These are phyloP conservation scores for Tribolium freemani DNA, from an alignment of 2,888 invertebrate species.

Conservation along the genomic window DNA sequence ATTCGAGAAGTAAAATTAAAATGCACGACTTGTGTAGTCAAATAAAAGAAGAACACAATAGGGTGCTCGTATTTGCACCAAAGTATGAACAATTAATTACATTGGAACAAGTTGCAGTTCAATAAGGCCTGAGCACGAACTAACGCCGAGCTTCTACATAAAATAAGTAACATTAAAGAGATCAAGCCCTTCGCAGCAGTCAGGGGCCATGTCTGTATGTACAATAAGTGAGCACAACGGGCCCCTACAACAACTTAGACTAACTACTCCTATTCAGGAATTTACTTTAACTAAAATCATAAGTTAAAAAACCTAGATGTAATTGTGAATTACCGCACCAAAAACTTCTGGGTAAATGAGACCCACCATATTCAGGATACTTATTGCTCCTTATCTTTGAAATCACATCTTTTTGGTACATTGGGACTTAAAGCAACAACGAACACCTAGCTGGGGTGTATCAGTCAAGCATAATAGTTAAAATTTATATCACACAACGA, in stretches of 20 bases:
- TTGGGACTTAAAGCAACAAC: slow-evolving; percentile 23
- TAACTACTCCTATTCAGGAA: slow-evolving; percentile 50
- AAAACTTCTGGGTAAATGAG: slow-evolving; percentile 14
- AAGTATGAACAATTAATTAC: slow-evolving; percentile 39
- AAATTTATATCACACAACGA: slow-evolving; percentile 39
- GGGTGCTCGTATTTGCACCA: slow-evolving; percentile 42
- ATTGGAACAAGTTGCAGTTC: slow-evolving; percentile 44
- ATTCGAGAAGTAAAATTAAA: slow-evolving; percentile 48
- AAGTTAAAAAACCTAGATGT: slow-evolving; percentile 23
- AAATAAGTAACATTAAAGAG: slow-evolving; percentile 61
- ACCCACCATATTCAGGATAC: slow-evolving; percentile 26
- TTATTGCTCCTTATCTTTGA: slow-evolving; percentile 20
- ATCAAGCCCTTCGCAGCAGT: slow-evolving; percentile 63
- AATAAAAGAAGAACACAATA: slow-evolving; percentile 51
- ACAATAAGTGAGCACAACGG: slow-evolving; percentile 55
- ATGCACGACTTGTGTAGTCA: slow-evolving; percentile 45
- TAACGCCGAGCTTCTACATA: slow-evolving; percentile 45
- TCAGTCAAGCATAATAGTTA: slow-evolving; percentile 25
- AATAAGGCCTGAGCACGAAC: slow-evolving; percentile 47
- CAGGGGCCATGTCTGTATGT: slow-evolving; percentile 58
- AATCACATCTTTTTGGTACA: slow-evolving; percentile 31
- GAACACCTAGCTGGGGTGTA: slow-evolving; percentile 13
- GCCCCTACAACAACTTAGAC: slow-evolving; percentile 53
- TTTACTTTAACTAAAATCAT: slow-evolving; percentile 42
- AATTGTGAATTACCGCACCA: slow-evolving; percentile 35